Evolutionary conservation across 2,888 invertebrate species (phyloP).

Genomic region (Orchesella flavescens): DNA sequence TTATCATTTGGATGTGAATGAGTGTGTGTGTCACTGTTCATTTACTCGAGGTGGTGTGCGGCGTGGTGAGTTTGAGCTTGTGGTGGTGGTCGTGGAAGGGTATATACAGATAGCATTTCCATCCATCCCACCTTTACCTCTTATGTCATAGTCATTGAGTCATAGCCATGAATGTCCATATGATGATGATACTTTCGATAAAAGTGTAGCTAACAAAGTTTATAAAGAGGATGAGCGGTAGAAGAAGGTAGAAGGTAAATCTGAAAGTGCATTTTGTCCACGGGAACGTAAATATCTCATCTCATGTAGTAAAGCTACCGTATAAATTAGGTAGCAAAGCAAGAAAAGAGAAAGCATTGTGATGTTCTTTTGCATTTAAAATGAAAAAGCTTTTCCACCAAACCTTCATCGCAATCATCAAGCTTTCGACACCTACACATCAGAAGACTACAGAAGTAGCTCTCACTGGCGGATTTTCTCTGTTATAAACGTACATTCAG

Average conservation of each 20-base stretch:
- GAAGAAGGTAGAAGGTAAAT: no score
- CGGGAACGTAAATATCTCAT: no score
- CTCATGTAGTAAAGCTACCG: no score
- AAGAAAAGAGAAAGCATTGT: not conserved
- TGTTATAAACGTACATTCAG: no score
- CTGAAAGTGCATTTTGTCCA: no score
- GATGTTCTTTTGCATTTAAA: conserved; percentile 1
- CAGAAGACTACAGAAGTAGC: no score
- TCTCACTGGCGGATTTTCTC: no score
- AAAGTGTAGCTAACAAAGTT: no score
- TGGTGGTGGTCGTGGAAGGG: no score
- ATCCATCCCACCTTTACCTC: not conserved
- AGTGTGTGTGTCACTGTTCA: conserved; percentile 22
- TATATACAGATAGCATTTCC: no score
- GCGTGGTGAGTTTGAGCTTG: no score
- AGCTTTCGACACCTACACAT: not conserved
- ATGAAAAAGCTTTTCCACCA: conserved; percentile 9
- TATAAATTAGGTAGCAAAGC: not conserved
- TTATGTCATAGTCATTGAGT: not conserved
- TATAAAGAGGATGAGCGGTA: no score
- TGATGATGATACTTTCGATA: not conserved
- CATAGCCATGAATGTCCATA: not conserved
- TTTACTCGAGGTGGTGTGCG: conserved; percentile 25
- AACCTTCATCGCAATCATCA: not conserved
- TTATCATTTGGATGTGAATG: conserved; percentile 24